Conservation (phyloP, 2,113 vertebrate species). For the Scopus umbretta region DNA sequence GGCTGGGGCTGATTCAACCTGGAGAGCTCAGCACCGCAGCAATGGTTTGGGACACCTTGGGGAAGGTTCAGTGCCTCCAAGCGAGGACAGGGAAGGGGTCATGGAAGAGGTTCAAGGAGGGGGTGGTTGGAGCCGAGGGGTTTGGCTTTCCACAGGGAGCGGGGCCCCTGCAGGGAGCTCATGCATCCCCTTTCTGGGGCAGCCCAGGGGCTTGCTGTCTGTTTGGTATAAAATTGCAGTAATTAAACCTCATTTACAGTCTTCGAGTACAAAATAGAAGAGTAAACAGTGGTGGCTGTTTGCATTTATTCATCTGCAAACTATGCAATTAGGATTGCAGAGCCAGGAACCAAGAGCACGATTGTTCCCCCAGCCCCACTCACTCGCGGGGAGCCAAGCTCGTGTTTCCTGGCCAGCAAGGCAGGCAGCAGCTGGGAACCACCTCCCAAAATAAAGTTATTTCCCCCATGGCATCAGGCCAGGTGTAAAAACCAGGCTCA, state of each 20-base stretch:
- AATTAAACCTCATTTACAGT: background rate
- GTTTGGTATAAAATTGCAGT: background rate
- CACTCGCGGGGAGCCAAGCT: background rate
- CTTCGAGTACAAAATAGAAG: background rate
- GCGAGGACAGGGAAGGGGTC: background rate
- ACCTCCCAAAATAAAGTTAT: background rate
- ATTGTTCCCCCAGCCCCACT: background rate
- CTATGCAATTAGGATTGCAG: slow-evolving; percentile 4
- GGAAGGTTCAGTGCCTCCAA: background rate
- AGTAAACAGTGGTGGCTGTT: background rate
- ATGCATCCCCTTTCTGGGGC: accelerated
- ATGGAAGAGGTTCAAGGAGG: background rate
- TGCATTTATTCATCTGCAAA: slow-evolving; percentile 26
- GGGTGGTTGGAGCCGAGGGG: accelerated
- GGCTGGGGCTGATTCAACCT: accelerated
- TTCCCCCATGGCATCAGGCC: background rate
- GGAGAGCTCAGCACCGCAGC: background rate
- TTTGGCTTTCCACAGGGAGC: background rate
- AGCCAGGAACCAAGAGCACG: background rate
- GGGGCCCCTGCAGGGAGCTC: background rate
- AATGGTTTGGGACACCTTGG: background rate
- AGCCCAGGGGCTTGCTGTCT: background rate
- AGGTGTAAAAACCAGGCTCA: background rate
- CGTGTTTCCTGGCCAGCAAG: background rate
- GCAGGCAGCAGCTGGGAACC: background rate